Evolutionary conservation across 2,888 invertebrate species (phyloP).

Genomic region (Acanthococcus lagerstroemiae): DNA sequence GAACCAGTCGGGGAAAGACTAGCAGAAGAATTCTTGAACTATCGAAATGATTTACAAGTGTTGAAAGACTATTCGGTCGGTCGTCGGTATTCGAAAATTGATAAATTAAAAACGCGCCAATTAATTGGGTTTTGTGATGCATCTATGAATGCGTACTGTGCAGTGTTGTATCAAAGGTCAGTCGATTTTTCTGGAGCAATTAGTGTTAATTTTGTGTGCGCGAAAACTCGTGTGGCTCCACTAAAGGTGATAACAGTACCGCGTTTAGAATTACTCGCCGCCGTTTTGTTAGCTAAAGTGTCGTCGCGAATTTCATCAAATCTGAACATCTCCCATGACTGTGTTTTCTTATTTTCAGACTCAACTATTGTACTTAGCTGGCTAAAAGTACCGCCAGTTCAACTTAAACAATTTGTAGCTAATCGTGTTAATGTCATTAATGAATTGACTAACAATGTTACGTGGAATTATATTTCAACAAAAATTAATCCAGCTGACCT

Average conservation of each 20-base stretch:
- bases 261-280: background rate
- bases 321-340: background rate
- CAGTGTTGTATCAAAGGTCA: background rate
- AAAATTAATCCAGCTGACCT: slow-evolving; percentile 2
- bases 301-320: background rate
- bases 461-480: background rate
- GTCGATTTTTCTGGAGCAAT: background rate
- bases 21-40: background rate
- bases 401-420: background rate
- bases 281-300: background rate
- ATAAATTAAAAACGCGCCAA: background rate
- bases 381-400: background rate
- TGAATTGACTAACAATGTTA: background rate
- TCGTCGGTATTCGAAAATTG: slow-evolving; percentile 6
- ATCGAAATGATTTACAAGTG: background rate
- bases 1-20: slow-evolving; percentile 30
- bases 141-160: background rate
- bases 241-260: too few relatives aligned
- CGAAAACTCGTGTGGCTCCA: slow-evolving; percentile 3
- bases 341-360: slow-evolving; percentile 2
- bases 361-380: slow-evolving; percentile 5
- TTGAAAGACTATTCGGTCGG: background rate
- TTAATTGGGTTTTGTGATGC: slow-evolving; percentile 12
- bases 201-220: background rate
- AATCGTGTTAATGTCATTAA: slow-evolving; percentile 2